Conservation (phyloP, 2,888 invertebrate species). For the Rotaria magnacalcarata region DNA sequence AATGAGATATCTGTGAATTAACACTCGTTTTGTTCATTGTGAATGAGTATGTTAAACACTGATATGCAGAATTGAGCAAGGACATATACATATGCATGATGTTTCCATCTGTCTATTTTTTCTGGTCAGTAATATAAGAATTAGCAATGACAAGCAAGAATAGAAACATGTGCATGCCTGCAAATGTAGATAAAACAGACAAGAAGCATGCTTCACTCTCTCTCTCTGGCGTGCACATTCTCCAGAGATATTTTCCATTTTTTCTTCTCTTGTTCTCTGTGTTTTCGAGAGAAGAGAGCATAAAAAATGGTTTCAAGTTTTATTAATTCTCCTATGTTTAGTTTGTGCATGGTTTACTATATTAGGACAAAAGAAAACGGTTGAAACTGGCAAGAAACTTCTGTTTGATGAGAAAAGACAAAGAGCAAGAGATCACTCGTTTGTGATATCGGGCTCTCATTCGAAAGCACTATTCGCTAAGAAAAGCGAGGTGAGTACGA, state of each 20-base stretch:
- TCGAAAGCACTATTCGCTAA: not conserved
- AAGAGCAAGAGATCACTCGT: not conserved
- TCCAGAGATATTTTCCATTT: not conserved
- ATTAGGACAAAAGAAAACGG: constrained; percentile 1
- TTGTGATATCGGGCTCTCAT: not conserved
- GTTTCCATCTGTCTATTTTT: not conserved
- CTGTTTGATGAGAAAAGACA: not conserved
- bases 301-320: not conserved
- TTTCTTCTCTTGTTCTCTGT: not conserved
- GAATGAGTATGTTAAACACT: not conserved
- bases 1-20: not conserved
- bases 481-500: not conserved
- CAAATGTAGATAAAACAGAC: not conserved
- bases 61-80: not conserved
- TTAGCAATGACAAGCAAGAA: not conserved
- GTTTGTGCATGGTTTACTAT: not conserved
- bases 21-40: not conserved
- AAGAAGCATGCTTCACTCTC: not conserved
- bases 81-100: not conserved
- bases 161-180: not conserved
- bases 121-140: not conserved
- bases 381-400: not conserved
- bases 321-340: not conserved
- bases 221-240: not conserved
- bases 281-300: not conserved